These are phyloP conservation scores for Thyatira batis DNA, from an alignment of 2,888 invertebrate species.

Conservation along the genomic window DNA sequence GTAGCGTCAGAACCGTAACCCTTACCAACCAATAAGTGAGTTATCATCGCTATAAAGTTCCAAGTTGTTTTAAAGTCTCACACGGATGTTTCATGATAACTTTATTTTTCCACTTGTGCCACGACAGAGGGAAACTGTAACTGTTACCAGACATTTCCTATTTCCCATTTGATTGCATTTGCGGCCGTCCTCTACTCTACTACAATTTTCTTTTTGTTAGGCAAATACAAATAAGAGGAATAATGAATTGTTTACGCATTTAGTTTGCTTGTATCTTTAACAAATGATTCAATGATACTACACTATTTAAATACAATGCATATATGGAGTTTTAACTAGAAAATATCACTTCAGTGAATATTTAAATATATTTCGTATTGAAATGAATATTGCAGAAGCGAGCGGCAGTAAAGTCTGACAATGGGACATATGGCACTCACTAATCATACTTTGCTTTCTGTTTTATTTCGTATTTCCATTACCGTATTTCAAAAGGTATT, in stretches of 20 bases:
- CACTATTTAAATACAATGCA: background rate
- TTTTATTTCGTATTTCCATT: conserved; percentile 83
- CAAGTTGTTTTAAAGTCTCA: background rate
- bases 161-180: conserved; percentile 52
- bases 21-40: background rate
- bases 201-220: background rate
- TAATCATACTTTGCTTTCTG: conserved; percentile 82
- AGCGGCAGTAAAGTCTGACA: conserved; percentile 71
- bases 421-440: conserved; percentile 77
- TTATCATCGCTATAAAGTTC: background rate
- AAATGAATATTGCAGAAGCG: conserved; percentile 62
- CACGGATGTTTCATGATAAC: background rate
- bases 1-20: background rate
- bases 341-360: conserved; percentile 14
- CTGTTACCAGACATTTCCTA: conserved; percentile 51
- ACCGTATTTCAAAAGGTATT: conserved; percentile 82
- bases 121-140: conserved; percentile 34
- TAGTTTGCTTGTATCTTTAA: too few relatives aligned
- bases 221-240: background rate
- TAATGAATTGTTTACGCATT: background rate
- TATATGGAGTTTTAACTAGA: background rate
- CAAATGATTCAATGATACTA: too few relatives aligned
- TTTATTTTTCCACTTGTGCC: conserved; percentile 14
- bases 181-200: conserved; percentile 26
- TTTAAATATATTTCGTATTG: conserved; percentile 62